Percentiles rank a stretch among this genome's conserved stretches.
phyloP scores from a whole-genome alignment of 2,113 vertebrate species.

The Damaliscus lunatus region DNA sequence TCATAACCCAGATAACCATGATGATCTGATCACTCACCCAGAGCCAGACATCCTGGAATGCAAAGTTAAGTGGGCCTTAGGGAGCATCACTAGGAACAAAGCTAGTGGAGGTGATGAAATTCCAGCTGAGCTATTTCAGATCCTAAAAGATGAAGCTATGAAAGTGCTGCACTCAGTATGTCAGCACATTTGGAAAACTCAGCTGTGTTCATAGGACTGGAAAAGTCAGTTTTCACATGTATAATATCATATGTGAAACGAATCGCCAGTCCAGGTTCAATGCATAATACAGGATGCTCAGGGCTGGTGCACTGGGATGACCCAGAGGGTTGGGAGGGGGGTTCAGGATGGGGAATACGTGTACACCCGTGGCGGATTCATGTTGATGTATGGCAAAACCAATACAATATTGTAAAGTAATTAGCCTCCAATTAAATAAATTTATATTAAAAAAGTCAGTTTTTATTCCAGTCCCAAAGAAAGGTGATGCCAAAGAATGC shows the following conservation, averaged over 20 bases:
- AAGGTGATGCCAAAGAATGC: neutral
- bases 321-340: too few species aligned
- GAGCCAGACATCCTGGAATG: neutral
- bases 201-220: neutral
- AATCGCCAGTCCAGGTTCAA: too few species aligned
- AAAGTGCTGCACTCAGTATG: neutral
- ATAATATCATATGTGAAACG: too few species aligned
- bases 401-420: too few species aligned
- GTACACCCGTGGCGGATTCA: too few species aligned
- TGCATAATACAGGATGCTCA: too few species aligned
- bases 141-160: neutral
- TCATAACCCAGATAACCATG: neutral
- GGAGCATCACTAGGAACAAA: neutral
- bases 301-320: too few species aligned
- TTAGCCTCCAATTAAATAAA: too few species aligned
- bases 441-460: neutral
- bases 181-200: neutral
- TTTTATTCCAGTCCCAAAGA: neutral
- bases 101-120: neutral
- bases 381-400: too few species aligned
- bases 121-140: neutral
- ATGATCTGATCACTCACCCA: neutral
- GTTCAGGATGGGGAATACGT: too few species aligned
- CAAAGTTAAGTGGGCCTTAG: neutral
- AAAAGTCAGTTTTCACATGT: neutral